Evolutionary conservation across 2,113 vertebrate genomes (phyloP).

Genomic region (Hydrolagus affinis): DNA sequence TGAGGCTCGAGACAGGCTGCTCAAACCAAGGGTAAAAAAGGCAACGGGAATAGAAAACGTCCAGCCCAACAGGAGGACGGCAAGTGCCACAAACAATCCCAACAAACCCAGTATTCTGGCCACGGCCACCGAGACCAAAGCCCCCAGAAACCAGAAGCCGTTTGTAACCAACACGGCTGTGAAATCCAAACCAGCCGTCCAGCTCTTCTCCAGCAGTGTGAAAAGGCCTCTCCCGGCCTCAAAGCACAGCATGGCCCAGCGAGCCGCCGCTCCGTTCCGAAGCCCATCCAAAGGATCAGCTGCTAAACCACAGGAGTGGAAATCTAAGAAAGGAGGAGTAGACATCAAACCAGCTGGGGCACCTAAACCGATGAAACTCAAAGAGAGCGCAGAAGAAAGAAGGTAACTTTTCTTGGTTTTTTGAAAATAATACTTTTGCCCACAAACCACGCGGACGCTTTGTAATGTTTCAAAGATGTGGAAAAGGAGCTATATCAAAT

Average conservation of each 20-base stretch:
- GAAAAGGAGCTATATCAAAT: too few species aligned
- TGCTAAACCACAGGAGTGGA: background rate
- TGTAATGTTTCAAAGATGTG: too few species aligned
- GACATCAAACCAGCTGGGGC: too few species aligned
- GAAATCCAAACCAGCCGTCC: too few species aligned
- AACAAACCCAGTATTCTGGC: background rate
- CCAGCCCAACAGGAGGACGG: background rate
- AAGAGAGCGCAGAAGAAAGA: constrained; percentile 60
- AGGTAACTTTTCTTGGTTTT: constrained; percentile 50
- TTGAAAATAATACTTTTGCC: too few species aligned
- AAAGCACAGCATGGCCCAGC: background rate
- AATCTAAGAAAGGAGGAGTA: constrained; percentile 37
- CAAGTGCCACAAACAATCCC: background rate
- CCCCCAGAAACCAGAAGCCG: background rate
- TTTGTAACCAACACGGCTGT: background rate
- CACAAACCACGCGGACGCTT: too few species aligned
- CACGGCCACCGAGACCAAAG: background rate
- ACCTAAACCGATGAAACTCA: constrained; percentile 47
- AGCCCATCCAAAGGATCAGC: background rate
- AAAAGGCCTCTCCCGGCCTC: too few species aligned
- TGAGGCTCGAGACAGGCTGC: background rate
- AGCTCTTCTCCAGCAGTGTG: too few species aligned
- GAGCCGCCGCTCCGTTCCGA: background rate
- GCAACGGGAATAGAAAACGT: constrained; percentile 1
- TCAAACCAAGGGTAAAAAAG: constrained; percentile 34